Percentiles rank a stretch among this genome's conserved stretches.
These are phyloP conservation scores for Petrocephalus zakoni DNA, from an alignment of 2,113 vertebrate species.

Conservation along the genomic window DNA sequence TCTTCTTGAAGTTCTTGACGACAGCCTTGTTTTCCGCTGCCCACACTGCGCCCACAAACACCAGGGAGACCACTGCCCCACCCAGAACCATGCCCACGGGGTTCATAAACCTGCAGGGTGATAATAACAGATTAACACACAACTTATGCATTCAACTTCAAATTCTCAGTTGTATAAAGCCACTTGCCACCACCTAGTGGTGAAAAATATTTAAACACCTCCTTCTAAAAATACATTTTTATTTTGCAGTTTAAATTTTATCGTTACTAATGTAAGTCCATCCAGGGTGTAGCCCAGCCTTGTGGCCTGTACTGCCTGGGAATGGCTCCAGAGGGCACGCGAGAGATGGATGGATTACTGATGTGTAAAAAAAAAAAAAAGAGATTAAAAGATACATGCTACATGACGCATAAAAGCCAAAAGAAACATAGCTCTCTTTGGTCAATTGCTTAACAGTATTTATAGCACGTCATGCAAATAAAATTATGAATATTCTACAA, in stretches of 20 bases:
- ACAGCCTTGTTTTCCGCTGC: slow-evolving; percentile 75
- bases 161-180: neutral
- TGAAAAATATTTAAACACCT: neutral
- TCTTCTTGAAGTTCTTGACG: slow-evolving; percentile 78
- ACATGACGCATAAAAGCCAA: neutral
- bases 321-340: neutral
- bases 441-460: neutral
- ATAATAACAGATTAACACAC: neutral
- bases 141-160: neutral
- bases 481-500: neutral
- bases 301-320: neutral
- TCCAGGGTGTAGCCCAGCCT: neutral
- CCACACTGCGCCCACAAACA: slow-evolving; percentile 82
- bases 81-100: slow-evolving; percentile 86
- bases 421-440: neutral
- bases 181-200: slow-evolving; percentile 10
- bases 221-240: neutral
- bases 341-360: neutral
- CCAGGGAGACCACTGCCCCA: slow-evolving; percentile 68
- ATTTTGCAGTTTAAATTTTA: neutral
- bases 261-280: neutral
- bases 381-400: neutral
- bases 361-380: neutral
- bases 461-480: neutral
- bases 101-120: slow-evolving; percentile 72